Evolutionary conservation across 2,888 invertebrate genomes (phyloP).

Genomic region (Meandrusa payeni): DNA sequence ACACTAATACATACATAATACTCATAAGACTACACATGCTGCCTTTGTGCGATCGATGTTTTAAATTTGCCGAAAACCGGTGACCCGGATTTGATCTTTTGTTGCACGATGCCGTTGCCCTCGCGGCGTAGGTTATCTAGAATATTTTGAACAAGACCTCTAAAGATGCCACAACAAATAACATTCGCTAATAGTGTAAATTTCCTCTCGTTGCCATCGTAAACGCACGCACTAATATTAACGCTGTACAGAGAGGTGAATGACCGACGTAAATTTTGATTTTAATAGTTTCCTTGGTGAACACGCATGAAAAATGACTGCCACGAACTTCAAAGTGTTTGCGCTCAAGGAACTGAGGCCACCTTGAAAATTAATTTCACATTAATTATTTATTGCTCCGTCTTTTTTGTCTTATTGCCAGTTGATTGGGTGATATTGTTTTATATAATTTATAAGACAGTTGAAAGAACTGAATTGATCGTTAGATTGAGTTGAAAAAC

Average conservation of each 20-base stretch:
- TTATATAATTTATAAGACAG: no score
- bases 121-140: conserved; percentile 53
- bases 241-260: conserved; percentile 50
- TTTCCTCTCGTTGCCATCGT: conserved; percentile 61
- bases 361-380: conserved; percentile 16
- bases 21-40: no score
- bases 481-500: no score
- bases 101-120: conserved; percentile 54
- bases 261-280: conserved; percentile 45
- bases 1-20: conserved; percentile 8
- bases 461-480: no score
- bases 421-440: no score
- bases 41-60: no score
- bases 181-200: conserved; percentile 59
- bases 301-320: conserved; percentile 16
- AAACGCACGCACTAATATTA: conserved; percentile 52
- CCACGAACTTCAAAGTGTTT: conserved; percentile 14
- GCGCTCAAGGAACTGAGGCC: conserved; percentile 8
- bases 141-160: conserved; percentile 58
- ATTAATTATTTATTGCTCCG: conserved; percentile 6
- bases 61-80: conserved; percentile 48
- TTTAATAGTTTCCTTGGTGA: conserved; percentile 23
- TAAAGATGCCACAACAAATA: conserved; percentile 46
- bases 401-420: not conserved
- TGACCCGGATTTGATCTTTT: conserved; percentile 58